A percentile compares a stretch with the other conserved stretches of the same genome.
Evolutionary conservation across 2,113 vertebrate genomes (phyloP).

Genomic region (Sturnira hondurensis): DNA sequence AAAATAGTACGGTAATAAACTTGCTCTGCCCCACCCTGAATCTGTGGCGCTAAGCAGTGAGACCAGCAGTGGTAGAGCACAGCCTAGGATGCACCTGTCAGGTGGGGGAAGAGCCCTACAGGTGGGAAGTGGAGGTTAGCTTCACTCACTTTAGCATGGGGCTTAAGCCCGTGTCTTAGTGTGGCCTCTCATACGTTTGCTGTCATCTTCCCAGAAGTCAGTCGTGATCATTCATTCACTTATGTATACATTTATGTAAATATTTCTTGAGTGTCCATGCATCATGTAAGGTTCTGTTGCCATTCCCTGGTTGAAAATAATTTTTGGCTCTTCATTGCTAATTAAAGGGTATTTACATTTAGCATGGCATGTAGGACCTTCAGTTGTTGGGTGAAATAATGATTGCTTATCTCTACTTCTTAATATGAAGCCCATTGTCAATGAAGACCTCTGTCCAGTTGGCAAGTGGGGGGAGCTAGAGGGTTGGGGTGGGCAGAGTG

Average conservation of each 20-base stretch:
- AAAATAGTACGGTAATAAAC: not conserved
- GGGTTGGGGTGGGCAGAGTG: not conserved
- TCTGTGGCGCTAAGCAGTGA: not conserved
- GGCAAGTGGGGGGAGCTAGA: not conserved
- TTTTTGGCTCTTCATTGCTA: not conserved
- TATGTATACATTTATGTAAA: not conserved
- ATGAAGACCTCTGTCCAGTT: not conserved
- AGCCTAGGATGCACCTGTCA: not conserved
- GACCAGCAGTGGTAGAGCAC: not conserved
- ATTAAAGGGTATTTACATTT: not conserved
- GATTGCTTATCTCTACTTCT: not conserved
- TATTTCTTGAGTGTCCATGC: not conserved
- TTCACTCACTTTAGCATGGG: not conserved
- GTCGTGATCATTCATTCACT: not conserved
- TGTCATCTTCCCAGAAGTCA: not conserved
- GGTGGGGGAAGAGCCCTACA: not conserved
- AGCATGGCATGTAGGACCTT: not conserved
- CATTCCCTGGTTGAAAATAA: not conserved
- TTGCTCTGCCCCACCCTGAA: not conserved
- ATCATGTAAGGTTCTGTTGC: not conserved
- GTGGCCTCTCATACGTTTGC: not conserved
- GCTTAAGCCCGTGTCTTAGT: not conserved
- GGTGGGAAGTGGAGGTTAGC: not conserved
- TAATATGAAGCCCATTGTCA: not conserved
- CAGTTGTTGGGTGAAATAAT: not conserved